A percentile compares a stretch with the other conserved stretches of the same genome.
These are phyloP conservation scores for Netelia virgata DNA, from an alignment of 2,888 invertebrate genomes.

Conservation along the genomic window DNA sequence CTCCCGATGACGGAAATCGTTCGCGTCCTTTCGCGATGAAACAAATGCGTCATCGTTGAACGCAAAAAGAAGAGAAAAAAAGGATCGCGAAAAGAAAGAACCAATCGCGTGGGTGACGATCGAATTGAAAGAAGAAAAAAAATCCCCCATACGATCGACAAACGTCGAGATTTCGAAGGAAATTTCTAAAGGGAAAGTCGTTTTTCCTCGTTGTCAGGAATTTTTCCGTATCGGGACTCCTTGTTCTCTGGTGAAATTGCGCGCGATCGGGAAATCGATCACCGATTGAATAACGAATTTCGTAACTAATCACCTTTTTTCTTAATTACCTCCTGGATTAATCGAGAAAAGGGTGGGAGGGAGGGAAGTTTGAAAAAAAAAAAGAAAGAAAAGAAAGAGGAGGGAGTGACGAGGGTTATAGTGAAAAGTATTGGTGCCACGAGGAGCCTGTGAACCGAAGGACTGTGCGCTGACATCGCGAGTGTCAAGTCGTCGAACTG, in stretches of 20 bases:
- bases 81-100: not conserved
- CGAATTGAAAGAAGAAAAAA: not conserved
- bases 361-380: not conserved
- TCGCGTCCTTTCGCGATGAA: constrained; percentile 30
- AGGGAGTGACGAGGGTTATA: not conserved
- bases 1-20: constrained; percentile 26
- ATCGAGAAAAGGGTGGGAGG: not conserved
- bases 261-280: constrained; percentile 21
- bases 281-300: not conserved
- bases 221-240: constrained; percentile 19
- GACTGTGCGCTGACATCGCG: not conserved
- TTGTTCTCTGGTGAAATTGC: constrained; percentile 24
- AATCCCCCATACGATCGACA: not conserved
- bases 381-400: not conserved
- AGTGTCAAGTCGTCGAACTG: constrained; percentile 51
- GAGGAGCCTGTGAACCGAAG: not conserved
- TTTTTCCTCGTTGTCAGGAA: constrained; percentile 37
- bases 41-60: not conserved
- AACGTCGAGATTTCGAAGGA: not conserved
- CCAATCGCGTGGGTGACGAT: too few species aligned
- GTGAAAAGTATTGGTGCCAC: constrained; percentile 21
- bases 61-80: not conserved
- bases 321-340: not conserved
- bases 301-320: not conserved
- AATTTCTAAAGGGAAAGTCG: constrained; percentile 45